phyloP scores from a whole-genome alignment of 1,140 invertebrate genomes.

The Caenorhabditis brenneri region DNA sequence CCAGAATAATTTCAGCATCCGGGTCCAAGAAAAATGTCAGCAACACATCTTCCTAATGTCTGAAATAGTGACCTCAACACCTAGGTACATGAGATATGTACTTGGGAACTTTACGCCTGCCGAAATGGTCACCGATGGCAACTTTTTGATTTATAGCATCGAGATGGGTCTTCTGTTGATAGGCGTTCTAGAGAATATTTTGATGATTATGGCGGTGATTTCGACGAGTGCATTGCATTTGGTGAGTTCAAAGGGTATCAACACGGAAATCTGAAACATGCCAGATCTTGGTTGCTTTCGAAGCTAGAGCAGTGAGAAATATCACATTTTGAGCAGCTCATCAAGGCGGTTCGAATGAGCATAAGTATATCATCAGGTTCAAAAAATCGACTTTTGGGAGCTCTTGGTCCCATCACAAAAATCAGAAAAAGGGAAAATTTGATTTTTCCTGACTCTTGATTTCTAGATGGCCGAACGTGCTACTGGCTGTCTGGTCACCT shows the following conservation, averaged over 20 bases:
- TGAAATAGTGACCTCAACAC: not conserved
- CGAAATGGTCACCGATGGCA: not conserved
- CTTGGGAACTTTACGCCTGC: not conserved
- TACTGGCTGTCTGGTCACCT: too few species aligned
- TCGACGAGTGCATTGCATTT: constrained; percentile 11
- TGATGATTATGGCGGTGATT: not conserved
- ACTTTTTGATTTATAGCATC: not conserved
- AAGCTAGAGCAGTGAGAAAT: too few species aligned
- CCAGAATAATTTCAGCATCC: not conserved
- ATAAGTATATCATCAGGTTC: too few species aligned
- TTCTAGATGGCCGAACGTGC: too few species aligned
- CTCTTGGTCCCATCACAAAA: too few species aligned
- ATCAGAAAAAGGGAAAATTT: too few species aligned
- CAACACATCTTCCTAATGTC: not conserved
- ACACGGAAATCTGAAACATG: too few species aligned
- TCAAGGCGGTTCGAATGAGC: too few species aligned
- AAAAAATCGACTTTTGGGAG: too few species aligned
- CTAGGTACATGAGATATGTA: not conserved
- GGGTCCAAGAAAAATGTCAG: not conserved
- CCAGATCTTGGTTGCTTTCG: too few species aligned
- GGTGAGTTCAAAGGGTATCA: not conserved
- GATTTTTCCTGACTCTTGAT: too few species aligned
- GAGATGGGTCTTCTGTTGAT: not conserved
- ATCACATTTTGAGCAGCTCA: too few species aligned
- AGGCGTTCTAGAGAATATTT: not conserved